These are phyloP conservation scores for Diadophis punctatus DNA, from an alignment of 2,113 vertebrate species.

Conservation along the genomic window DNA sequence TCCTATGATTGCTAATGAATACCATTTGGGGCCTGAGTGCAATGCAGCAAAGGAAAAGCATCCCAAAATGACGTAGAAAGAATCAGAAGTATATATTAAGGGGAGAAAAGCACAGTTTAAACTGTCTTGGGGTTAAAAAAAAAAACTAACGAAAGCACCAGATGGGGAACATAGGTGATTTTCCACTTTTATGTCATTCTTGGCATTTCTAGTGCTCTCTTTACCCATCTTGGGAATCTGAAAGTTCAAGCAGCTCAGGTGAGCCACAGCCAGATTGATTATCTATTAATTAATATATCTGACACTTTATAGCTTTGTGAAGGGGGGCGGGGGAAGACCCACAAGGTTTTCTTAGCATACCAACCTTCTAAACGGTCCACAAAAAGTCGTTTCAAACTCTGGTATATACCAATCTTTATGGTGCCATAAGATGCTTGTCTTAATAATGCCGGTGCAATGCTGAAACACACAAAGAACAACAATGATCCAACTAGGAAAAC, in stretches of 20 bases:
- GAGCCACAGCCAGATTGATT: not conserved
- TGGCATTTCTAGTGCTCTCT: not conserved
- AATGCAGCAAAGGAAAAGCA: not conserved
- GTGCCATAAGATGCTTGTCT: constrained; percentile 95
- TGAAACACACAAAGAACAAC: constrained; percentile 26
- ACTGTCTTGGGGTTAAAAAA: not conserved
- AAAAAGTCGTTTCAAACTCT: constrained; percentile 91
- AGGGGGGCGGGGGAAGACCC: not conserved
- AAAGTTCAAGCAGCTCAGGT: not conserved
- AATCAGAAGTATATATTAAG: not conserved
- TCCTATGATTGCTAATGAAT: not conserved
- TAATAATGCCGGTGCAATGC: constrained; percentile 89
- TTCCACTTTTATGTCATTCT: not conserved
- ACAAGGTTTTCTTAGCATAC: not conserved
- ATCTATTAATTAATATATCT: not conserved
- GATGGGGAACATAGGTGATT: not conserved
- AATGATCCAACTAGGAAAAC: not conserved
- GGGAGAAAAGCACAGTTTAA: not conserved
- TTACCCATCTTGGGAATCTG: not conserved
- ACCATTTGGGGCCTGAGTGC: not conserved
- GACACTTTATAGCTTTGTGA: not conserved
- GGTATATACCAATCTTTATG: constrained; percentile 97
- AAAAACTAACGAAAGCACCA: not conserved
- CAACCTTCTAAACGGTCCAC: constrained; percentile 88
- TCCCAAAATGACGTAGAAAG: not conserved